These are phyloP conservation scores for Artemisiospiza belli DNA, from an alignment of 2,113 vertebrate species.

Conservation along the genomic window DNA sequence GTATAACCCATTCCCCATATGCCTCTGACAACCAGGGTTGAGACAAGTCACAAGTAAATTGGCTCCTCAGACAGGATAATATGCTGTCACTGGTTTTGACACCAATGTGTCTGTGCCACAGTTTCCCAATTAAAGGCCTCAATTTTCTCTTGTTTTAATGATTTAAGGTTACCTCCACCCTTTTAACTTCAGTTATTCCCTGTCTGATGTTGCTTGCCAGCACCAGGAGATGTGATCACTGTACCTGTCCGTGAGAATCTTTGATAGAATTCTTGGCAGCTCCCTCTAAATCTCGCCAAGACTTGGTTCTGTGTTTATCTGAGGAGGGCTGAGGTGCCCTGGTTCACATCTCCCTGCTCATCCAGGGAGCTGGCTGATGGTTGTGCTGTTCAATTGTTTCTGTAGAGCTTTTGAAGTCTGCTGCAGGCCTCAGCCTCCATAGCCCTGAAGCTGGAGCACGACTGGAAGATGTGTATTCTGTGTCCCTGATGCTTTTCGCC, in stretches of 20 bases:
- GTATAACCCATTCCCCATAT: too few species aligned
- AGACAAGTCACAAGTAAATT: not conserved
- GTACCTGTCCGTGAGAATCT: not conserved
- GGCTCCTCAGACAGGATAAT: not conserved
- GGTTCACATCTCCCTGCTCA: not conserved
- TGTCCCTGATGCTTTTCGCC: not conserved
- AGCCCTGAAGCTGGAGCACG: not conserved
- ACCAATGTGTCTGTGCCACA: not conserved
- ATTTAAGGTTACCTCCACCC: not conserved
- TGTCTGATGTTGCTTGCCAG: not conserved
- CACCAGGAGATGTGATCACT: not conserved
- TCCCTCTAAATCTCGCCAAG: not conserved
- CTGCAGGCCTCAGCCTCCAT: not conserved
- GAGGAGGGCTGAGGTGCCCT: not conserved
- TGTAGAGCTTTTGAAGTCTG: not conserved
- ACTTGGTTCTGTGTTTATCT: not conserved
- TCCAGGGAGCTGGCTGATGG: not conserved
- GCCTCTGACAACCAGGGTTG: not conserved
- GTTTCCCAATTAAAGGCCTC: not conserved
- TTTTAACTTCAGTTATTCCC: not conserved
- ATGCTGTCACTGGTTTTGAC: not conserved
- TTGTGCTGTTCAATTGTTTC: not conserved
- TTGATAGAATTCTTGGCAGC: not conserved
- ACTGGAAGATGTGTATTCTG: not conserved
- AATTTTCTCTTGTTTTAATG: not conserved